Percentiles rank a stretch among this genome's conserved stretches.
Evolutionary conservation across 2,797 vertebrate species (phyloP).

Genomic region (Cossypha caffra): DNA sequence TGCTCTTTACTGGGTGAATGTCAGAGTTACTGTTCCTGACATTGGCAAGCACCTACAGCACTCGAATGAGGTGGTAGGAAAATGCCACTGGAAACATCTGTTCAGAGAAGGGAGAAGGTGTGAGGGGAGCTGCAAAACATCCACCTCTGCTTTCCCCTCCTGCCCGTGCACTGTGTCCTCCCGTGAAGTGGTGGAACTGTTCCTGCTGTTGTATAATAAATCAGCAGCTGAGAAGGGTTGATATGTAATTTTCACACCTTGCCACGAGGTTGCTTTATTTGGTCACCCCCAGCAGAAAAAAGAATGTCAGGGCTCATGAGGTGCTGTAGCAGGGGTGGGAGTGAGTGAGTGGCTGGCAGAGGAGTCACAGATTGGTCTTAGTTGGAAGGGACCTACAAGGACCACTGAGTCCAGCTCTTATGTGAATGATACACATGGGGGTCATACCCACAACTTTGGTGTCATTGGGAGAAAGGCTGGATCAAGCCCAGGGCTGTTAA

Average conservation of each 20-base stretch:
- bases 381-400: not conserved
- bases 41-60: not conserved
- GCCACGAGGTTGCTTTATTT: not conserved
- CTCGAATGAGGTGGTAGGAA: not conserved
- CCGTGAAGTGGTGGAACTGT: not conserved
- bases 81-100: accelerated
- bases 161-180: accelerated
- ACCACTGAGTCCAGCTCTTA: not conserved
- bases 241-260: accelerated
- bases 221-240: not conserved
- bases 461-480: not conserved
- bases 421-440: accelerated
- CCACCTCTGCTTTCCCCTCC: not conserved
- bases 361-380: not conserved
- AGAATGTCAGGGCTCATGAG: not conserved
- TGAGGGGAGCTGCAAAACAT: not conserved
- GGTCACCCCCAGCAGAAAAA: not conserved
- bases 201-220: not conserved
- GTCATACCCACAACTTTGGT: not conserved
- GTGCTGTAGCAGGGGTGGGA: not conserved
- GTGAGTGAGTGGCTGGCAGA: not conserved
- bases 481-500: not conserved
- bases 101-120: not conserved
- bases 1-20: not conserved
- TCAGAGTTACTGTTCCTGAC: not conserved